phyloP scores from a whole-genome alignment of 2,888 invertebrate genomes.

The Psylliodes chrysocephalus region DNA sequence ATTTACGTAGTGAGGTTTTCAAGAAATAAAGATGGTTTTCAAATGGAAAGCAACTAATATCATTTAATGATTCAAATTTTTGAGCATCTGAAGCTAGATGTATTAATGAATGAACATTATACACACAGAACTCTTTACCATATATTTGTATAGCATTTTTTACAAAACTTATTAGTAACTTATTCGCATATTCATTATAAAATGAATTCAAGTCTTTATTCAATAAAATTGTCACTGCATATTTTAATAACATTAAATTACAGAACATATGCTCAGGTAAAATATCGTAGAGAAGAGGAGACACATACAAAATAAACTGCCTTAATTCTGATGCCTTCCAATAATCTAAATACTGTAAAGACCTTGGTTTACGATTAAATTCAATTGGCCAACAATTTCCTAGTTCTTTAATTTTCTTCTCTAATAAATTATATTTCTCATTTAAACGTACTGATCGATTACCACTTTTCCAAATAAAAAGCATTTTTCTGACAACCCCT shows the following conservation, averaged over 20 bases:
- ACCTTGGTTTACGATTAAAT: constrained; percentile 12
- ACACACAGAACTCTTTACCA: constrained; percentile 31
- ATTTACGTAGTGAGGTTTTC: constrained; percentile 38
- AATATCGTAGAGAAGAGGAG: not conserved
- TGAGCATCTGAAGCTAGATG: constrained; percentile 38
- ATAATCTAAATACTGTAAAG: not conserved
- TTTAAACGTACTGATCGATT: not conserved
- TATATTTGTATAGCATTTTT: constrained; percentile 29
- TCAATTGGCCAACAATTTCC: not conserved
- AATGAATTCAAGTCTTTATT: constrained; percentile 29
- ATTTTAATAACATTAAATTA: constrained; percentile 16
- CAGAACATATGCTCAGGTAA: constrained; percentile 5
- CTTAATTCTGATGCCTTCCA: constrained; percentile 14
- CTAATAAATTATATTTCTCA: constrained; percentile 13
- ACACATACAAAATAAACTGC: constrained; percentile 14
- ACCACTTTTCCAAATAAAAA: constrained; percentile 2
- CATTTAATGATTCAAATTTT: constrained; percentile 34
- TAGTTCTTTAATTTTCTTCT: not conserved
- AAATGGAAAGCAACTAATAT: constrained; percentile 34
- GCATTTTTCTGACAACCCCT: constrained; percentile 10
- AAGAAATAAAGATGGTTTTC: constrained; percentile 38
- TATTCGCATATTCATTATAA: constrained; percentile 39
- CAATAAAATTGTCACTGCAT: too few species aligned
- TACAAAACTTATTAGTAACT: constrained; percentile 34
- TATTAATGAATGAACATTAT: constrained; percentile 40